Base-by-base conservation (phyloP, 2,113 vertebrate genomes). In the Chamaea fasciata region DNA sequence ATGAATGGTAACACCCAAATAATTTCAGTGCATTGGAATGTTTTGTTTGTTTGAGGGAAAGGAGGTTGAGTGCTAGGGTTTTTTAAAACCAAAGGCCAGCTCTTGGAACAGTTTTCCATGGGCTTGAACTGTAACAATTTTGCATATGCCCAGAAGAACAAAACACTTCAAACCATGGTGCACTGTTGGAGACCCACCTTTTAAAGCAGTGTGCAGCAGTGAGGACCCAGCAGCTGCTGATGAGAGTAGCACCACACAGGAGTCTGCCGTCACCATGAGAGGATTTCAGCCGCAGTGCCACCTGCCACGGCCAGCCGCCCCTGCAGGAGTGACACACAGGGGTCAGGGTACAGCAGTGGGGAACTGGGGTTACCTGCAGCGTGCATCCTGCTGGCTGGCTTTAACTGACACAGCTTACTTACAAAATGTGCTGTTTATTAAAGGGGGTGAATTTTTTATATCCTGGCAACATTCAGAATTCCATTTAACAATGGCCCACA, bases 181-280 rank as follows among this genome's bases (percentile, higher is more conserved):
- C 27, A 6, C 3, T 79, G 2, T 13, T 96, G 90, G 60, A 79
- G 14, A 30, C 78, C 2, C 96, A 98, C 99, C 99, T 99, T 96
- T 99, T 99, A 97, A 99, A 99, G 93, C 99, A 99, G 71, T 99
- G 99, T 13, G 99, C 99, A 4, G 99, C 99, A 14, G 99, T 99
- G 74, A 99, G 98, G 19, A 99, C 98, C 99, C 99, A 99, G 97
- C 99, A 99, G 97, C 98, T 99, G 94, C 98, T 98, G 89, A 99
- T 98, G 35, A 99, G 98, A 10, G 99, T 99, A 13, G 99, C 99
- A 79, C 99, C 99, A 74, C 99, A 99, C 60, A 99, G 98, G 77
- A 99, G 96, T 71, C 99, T 97, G 91, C 99, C 99, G 2, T 99
- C 98, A 28, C 98, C 98, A 1, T 98, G 98, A 49, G 98, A 97